Conservation (phyloP, 2,113 vertebrate genomes). For the Girardinichthys multiradiatus region DNA sequence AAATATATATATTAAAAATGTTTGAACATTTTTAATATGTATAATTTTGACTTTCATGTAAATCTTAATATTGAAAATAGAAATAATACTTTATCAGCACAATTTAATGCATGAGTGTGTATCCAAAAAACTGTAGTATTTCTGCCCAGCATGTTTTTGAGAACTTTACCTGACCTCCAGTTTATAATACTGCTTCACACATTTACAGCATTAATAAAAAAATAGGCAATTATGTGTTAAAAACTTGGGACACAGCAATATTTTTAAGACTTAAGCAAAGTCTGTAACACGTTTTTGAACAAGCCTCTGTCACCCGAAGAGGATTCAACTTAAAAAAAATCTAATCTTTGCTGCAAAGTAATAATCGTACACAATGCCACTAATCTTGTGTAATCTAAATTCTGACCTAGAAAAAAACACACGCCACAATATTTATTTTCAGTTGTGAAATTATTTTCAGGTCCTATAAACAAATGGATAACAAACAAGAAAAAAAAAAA, state of each 20-base stretch:
- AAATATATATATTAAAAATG: no score
- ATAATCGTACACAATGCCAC: conserved; percentile 1
- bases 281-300: conserved; percentile 1
- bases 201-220: neutral
- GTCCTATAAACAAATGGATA: neutral
- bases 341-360: conserved; percentile 4
- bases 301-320: conserved; percentile 5
- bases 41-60: no score
- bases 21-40: no score
- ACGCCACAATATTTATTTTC: neutral
- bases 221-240: neutral
- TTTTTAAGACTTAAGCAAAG: neutral
- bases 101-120: no score
- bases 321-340: conserved; percentile 1
- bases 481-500: neutral
- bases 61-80: no score
- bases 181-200: neutral
- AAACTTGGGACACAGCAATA: neutral
- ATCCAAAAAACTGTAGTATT: no score
- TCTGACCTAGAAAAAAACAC: neutral
- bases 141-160: no score
- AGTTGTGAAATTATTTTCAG: conserved; percentile 10
- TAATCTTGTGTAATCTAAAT: conserved; percentile 12
- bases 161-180: no score
- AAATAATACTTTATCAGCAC: no score